A percentile compares a stretch with the other conserved stretches of the same genome.
Conservation (phyloP, 2,797 vertebrate species). For the Falco rusticolus region DNA sequence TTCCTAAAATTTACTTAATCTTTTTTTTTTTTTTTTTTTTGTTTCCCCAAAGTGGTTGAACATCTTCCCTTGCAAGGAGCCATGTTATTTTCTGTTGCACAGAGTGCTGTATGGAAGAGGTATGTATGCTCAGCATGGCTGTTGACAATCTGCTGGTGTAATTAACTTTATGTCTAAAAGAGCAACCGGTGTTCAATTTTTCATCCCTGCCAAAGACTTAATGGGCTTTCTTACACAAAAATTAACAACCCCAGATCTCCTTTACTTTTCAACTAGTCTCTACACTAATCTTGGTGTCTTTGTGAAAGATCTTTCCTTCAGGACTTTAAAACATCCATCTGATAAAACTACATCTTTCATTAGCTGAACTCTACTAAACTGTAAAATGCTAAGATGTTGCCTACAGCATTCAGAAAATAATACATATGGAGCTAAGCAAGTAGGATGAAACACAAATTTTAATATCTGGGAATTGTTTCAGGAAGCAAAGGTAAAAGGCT, state of each 20-base stretch:
- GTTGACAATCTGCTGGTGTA: constrained; percentile 54
- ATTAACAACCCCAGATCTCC: not conserved
- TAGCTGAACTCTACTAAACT: not conserved
- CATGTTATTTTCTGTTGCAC: constrained; percentile 18
- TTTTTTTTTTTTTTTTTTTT: not conserved
- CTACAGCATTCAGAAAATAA: not conserved
- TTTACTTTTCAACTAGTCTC: not conserved
- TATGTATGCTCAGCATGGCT: constrained; percentile 32
- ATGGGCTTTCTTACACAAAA: not conserved
- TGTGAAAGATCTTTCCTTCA: not conserved
- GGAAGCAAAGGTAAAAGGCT: not conserved
- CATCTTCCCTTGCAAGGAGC: not conserved
- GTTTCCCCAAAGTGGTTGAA: not conserved
- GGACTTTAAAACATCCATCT: not conserved
- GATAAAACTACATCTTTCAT: not conserved
- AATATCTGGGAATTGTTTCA: not conserved
- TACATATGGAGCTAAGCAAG: not conserved
- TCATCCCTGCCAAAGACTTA: constrained; percentile 26
- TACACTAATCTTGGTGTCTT: not conserved
- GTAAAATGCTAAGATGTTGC: not conserved
- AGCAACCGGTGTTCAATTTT: constrained; percentile 40
- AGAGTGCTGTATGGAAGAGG: not conserved
- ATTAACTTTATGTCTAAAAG: constrained; percentile 60
- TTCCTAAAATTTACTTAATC: not conserved
- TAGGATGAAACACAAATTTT: not conserved